Percentiles rank a stretch among this genome's conserved stretches.
Conservation (phyloP, 37 sponge, comb jelly and placozoan species). For the Beroe ovata region DNA sequence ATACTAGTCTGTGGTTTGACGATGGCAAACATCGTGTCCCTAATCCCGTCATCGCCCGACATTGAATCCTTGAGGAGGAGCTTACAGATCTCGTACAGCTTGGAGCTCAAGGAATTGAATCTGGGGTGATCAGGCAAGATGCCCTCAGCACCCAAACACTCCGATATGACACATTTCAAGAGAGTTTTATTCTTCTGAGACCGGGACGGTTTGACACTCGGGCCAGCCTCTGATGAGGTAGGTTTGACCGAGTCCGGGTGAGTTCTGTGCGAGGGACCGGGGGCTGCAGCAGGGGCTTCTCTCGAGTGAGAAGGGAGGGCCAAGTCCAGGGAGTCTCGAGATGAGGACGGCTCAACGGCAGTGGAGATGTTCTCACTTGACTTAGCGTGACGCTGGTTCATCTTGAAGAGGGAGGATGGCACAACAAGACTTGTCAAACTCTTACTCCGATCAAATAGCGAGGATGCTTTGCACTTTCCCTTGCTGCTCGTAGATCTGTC, state of each 20-base stretch:
- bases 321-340: neutral
- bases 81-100: slow-evolving; percentile 33
- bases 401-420: neutral
- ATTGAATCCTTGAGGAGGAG: neutral
- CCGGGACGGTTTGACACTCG: slow-evolving; percentile 27
- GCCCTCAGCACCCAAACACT: slow-evolving; percentile 26
- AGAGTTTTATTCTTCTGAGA: slow-evolving; percentile 63
- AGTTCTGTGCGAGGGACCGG: neutral
- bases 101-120: slow-evolving; percentile 40
- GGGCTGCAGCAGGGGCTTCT: neutral
- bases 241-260: neutral
- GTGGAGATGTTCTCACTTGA: slow-evolving; percentile 33
- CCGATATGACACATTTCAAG: slow-evolving; percentile 16
- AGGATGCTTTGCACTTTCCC: slow-evolving; percentile 46
- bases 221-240: neutral
- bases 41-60: slow-evolving; percentile 29
- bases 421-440: neutral
- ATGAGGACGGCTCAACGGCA: neutral
- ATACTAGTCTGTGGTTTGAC: neutral
- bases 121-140: slow-evolving; percentile 21
- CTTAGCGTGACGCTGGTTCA: slow-evolving; percentile 9
- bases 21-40: slow-evolving; percentile 2
- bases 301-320: neutral
- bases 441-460: slow-evolving; percentile 21
- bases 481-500: neutral